Percentiles rank a stretch among this genome's conserved stretches.
These are phyloP conservation scores for Mus pahari DNA, from an alignment of 2,113 vertebrate species.

Conservation along the genomic window DNA sequence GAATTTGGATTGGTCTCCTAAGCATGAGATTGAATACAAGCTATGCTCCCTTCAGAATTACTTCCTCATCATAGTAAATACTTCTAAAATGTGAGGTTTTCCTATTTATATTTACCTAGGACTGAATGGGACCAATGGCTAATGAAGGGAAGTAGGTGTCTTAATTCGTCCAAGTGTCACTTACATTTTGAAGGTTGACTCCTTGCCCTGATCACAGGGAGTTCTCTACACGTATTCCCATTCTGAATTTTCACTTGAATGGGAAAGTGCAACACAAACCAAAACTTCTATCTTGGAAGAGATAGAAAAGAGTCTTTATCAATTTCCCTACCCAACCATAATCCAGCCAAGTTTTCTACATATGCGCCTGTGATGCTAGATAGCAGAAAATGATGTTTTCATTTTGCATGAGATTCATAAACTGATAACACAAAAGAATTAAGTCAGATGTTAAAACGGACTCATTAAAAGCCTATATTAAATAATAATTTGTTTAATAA, in stretches of 20 bases:
- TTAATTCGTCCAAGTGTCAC: background rate
- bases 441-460: background rate
- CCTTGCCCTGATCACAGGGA: background rate
- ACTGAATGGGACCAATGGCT: background rate
- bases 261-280: background rate
- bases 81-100: constrained; percentile 38
- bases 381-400: background rate
- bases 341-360: background rate
- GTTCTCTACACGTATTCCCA: background rate
- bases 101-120: background rate
- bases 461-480: constrained; percentile 33
- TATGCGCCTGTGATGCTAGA: background rate
- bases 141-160: background rate
- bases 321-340: background rate
- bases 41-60: constrained; percentile 38
- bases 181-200: background rate
- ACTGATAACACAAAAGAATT: background rate
- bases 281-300: background rate
- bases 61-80: background rate
- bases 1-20: background rate
- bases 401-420: background rate
- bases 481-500: constrained; percentile 5
- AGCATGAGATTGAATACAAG: background rate
- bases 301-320: constrained; percentile 11
- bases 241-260: background rate